phyloP scores from a whole-genome alignment of 2,113 vertebrate genomes.

The Rhinolophus sinicus region DNA sequence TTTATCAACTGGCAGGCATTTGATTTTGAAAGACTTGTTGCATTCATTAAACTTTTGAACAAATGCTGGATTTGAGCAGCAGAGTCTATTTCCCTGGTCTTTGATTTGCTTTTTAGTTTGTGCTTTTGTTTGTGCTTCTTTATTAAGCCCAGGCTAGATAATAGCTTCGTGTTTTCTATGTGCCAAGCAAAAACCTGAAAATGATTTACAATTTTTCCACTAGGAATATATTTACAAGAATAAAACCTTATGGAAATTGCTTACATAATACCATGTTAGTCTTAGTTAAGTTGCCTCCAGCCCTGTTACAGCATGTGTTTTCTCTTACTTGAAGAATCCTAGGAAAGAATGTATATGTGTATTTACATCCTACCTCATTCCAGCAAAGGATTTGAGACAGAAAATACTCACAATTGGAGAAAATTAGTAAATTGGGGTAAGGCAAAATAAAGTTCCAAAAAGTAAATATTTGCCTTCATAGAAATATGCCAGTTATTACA shows the following conservation, averaged over 20 bases:
- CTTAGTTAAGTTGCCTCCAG: conserved; percentile 41
- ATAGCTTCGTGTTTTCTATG: conserved; percentile 46
- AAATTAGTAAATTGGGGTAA: conserved; percentile 18
- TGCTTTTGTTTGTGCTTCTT: conserved; percentile 45
- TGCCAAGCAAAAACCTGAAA: conserved; percentile 45
- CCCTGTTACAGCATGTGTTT: background rate
- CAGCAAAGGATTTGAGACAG: conserved; percentile 10
- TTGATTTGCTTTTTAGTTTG: conserved; percentile 50
- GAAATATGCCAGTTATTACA: background rate
- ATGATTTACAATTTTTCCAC: conserved; percentile 44
- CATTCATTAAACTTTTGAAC: conserved; percentile 44
- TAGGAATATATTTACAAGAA: conserved; percentile 60
- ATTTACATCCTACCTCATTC: conserved; percentile 27
- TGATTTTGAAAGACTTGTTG: conserved; percentile 51
- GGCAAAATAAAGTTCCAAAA: conserved; percentile 34
- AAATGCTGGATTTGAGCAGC: conserved; percentile 30
- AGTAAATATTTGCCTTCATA: background rate
- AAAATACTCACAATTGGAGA: background rate
- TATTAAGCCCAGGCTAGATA: conserved; percentile 45
- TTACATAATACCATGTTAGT: conserved; percentile 29
- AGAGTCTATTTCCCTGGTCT: conserved; percentile 44
- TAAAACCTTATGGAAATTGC: conserved; percentile 46
- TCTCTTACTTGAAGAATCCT: conserved; percentile 44
- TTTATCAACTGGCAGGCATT: conserved; percentile 45
- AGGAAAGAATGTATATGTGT: background rate